Percentiles rank a stretch among this genome's conserved stretches.
phyloP scores from a whole-genome alignment of 1,140 invertebrate genomes.

The Callitettix versicolor region DNA sequence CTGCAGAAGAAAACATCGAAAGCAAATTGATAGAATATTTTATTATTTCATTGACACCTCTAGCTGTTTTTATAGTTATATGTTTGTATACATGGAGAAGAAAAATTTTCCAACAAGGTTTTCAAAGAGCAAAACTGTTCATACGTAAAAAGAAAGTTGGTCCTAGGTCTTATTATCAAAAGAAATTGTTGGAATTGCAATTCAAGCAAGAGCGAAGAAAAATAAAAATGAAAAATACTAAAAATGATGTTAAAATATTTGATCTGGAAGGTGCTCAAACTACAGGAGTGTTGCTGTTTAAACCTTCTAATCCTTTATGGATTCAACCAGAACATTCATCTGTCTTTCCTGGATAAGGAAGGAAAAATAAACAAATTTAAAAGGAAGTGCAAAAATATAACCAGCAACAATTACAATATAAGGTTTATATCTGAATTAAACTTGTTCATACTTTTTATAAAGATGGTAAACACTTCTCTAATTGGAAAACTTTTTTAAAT shows the following conservation, averaged over 20 bases:
- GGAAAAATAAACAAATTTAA: not conserved
- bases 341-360: not conserved
- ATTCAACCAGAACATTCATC: not conserved
- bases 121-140: slow-evolving; percentile 2
- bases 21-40: not conserved
- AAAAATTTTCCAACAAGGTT: slow-evolving; percentile 12
- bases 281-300: slow-evolving; percentile 10
- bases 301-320: not conserved
- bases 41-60: not conserved
- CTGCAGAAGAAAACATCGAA: not conserved
- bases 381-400: no score
- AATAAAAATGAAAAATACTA: slow-evolving; percentile 3
- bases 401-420: no score
- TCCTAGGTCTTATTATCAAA: slow-evolving; percentile 19
- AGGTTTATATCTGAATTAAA: no score
- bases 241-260: slow-evolving; percentile 11
- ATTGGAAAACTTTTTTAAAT: no score
- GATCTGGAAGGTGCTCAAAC: slow-evolving; percentile 10
- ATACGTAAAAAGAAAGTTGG: slow-evolving; percentile 2
- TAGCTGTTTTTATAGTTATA: slow-evolving; percentile 1
- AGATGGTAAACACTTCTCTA: no score
- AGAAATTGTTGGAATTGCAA: slow-evolving; percentile 16
- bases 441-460: no score
- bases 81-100: slow-evolving; percentile 13
- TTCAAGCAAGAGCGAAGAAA: slow-evolving; percentile 2